These are phyloP conservation scores for Drosophila eugracilis DNA, from an alignment of 1,140 invertebrate genomes.

Conservation along the genomic window DNA sequence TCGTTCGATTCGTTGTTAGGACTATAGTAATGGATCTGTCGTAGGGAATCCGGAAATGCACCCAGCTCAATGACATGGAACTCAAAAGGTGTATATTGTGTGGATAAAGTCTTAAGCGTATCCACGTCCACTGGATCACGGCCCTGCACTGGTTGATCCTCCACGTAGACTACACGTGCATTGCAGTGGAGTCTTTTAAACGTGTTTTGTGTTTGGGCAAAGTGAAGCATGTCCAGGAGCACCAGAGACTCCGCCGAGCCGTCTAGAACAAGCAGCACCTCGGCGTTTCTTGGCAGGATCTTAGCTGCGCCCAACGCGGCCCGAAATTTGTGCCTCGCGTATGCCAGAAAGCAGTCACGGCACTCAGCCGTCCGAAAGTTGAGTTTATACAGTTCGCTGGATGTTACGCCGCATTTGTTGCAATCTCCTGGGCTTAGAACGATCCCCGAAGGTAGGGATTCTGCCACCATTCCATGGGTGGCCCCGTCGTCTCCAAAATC, in stretches of 20 bases:
- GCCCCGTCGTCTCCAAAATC: constrained; percentile 82
- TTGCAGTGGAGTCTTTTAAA: constrained; percentile 74
- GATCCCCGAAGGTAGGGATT: constrained; percentile 6
- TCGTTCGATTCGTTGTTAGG: background rate
- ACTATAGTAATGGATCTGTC: constrained; percentile 19
- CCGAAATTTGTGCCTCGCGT: constrained; percentile 80
- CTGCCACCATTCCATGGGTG: constrained; percentile 61
- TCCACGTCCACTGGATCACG: constrained; percentile 3
- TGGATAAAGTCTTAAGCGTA: constrained; percentile 14
- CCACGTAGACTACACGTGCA: constrained; percentile 64
- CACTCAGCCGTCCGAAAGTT: constrained; percentile 71
- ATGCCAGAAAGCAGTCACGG: constrained; percentile 62
- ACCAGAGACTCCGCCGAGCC: constrained; percentile 66
- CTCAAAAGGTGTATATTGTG: constrained; percentile 56
- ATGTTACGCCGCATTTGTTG: constrained; percentile 59
- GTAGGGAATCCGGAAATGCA: constrained; percentile 4
- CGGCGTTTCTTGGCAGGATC: constrained; percentile 59
- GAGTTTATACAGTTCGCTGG: constrained; percentile 63
- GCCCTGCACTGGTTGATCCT: constrained; percentile 67
- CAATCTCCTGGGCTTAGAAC: constrained; percentile 48
- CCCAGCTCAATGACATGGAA: constrained; percentile 50
- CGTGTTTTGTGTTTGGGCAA: constrained; percentile 70
- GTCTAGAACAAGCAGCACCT: constrained; percentile 71
- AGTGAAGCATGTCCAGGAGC: constrained; percentile 76
- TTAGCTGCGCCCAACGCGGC: constrained; percentile 76